Conservation (phyloP, 2,888 invertebrate species). For the Anaspis maculata region DNA sequence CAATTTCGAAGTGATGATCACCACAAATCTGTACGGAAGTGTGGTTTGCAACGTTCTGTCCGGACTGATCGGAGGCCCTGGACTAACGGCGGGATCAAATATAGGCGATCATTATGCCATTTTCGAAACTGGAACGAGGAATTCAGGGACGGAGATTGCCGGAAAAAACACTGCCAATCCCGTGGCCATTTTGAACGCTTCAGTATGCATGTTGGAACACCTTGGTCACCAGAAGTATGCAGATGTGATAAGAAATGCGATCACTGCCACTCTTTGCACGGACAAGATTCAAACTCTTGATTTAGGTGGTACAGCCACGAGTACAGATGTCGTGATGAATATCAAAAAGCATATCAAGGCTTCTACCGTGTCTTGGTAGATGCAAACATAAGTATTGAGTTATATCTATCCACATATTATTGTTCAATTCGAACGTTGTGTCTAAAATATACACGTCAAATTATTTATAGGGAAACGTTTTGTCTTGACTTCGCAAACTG, state of each 20-base stretch:
- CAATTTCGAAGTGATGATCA: conserved; percentile 32
- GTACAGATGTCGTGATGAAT: conserved; percentile 19
- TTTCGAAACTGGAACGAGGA: conserved; percentile 31
- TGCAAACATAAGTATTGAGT: too few relatives aligned
- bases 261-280: conserved; percentile 21
- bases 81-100: conserved; percentile 30
- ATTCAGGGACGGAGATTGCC: conserved; percentile 60
- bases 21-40: conserved; percentile 35
- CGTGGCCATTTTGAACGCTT: conserved; percentile 87
- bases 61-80: conserved; percentile 33
- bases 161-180: conserved; percentile 95
- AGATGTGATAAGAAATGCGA: conserved; percentile 20
- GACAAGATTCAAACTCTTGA: conserved; percentile 26
- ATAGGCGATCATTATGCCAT: conserved; percentile 29
- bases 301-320: conserved; percentile 23
- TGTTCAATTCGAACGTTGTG: too few relatives aligned
- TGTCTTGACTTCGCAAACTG: too few relatives aligned
- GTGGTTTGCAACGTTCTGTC: conserved; percentile 31
- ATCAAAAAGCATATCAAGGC: too few relatives aligned
- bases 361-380: too few relatives aligned
- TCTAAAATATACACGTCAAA: too few relatives aligned
- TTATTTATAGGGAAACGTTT: too few relatives aligned
- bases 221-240: conserved; percentile 21
- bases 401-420: too few relatives aligned
- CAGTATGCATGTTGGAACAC: conserved; percentile 23